Base-by-base conservation (phyloP, 2,113 vertebrate genomes). In the Chauna torquata region DNA sequence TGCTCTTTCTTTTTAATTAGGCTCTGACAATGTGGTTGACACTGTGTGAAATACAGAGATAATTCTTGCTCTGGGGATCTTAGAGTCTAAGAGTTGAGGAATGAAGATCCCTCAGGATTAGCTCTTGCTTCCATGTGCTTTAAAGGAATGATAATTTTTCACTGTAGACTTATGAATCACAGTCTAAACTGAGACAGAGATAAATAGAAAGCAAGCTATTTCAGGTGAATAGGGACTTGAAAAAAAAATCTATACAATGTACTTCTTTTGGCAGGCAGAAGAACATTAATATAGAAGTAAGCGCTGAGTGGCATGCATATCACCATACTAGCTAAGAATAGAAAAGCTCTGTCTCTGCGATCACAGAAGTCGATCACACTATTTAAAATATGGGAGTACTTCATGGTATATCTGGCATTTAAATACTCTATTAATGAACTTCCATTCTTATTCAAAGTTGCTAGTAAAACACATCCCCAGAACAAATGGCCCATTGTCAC, bases 151-250 rank as follows among this genome's bases (percentile, higher is more conserved):
- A 61, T 97, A 89, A 85, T 94, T 94, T 96, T 95, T 95, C 77
- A 69, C 30, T 79, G 87, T 57, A 94, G 88, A 91, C 70, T 81
- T 87, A 76, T 94, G 95, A 97, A 94, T 94, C 91, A 96, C 70
- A 65, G 92, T 94, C 96, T 87, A 92, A 96, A 72, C 49, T 76
- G 66, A 96, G 94, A 85, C n/a, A 88, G 70, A 92, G 86, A 89
- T 96, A 97, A 97, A 96, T 88, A 96, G 94, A 94, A 96, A 96
- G 86, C 84, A 94, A 94, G 94, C 65, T 96, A 95, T 97, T 95
- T 97, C 94, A 97, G 94, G 96, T 97, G 94, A 86, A 95, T 62
- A 84, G 62, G 45, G 91, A 94, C 81, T 82, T 91, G 86, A 58
- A 94, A 94, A 86, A 62, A 65, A 92, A 92, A 86, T 16, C 65